Percentiles rank a stretch among this genome's conserved stretches.
Evolutionary conservation across 2,888 invertebrate species (phyloP).

Genomic region (Caenorhabditis sp.): DNA sequence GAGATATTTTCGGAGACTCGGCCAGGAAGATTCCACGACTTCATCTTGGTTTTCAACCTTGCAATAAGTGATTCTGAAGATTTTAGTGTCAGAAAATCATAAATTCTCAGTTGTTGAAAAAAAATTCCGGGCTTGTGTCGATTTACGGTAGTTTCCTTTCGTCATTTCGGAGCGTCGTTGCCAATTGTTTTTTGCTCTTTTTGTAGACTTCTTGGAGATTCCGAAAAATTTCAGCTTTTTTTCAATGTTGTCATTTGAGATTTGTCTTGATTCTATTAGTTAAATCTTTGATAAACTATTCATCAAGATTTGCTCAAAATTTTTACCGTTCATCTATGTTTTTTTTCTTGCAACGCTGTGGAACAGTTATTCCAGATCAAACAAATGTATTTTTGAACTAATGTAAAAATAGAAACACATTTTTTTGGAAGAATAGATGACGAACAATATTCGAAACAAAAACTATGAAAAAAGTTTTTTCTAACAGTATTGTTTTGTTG

Average conservation of each 20-base stretch:
- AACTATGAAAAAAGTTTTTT: background rate
- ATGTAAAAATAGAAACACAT: background rate
- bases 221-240: too few species aligned
- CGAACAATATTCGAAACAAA: background rate
- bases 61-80: background rate
- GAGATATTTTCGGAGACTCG: background rate
- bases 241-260: too few species aligned
- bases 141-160: background rate
- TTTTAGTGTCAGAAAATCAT: background rate
- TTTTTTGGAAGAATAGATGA: background rate
- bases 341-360: too few species aligned
- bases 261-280: too few species aligned
- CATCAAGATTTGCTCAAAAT: too few species aligned
- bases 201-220: background rate
- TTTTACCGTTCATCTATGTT: too few species aligned
- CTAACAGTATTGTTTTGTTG: background rate
- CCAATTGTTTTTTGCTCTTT: background rate
- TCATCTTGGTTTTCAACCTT: constrained; percentile 17
- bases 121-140: background rate
- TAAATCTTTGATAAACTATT: background rate
- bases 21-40: constrained; percentile 37
- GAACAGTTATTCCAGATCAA: too few species aligned
- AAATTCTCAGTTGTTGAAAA: background rate
- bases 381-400: too few species aligned
- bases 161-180: constrained; percentile 17